Conservation (phyloP, 2,888 invertebrate species). For the Caenorhabditis panamensis region DNA sequence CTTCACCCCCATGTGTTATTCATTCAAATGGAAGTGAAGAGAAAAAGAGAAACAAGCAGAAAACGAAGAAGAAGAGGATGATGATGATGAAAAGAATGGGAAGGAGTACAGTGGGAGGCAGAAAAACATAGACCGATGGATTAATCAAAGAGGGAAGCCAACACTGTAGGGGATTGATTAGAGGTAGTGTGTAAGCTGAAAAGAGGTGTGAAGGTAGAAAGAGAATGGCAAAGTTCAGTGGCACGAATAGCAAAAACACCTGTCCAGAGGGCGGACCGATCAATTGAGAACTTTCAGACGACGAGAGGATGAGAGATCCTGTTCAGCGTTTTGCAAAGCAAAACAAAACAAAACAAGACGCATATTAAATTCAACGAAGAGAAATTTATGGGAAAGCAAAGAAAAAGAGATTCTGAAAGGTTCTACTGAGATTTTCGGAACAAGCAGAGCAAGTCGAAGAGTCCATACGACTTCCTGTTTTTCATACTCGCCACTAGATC, state of each 20-base stretch:
- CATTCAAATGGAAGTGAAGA: neutral
- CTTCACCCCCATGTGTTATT: slow-evolving; percentile 7
- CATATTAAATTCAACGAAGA: neutral
- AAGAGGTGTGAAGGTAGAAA: too few species aligned
- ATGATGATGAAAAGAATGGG: neutral
- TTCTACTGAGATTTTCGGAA: neutral
- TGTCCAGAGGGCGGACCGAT: too few species aligned
- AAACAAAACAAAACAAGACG: neutral
- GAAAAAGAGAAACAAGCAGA: neutral
- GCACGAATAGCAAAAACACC: too few species aligned
- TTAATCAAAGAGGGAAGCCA: too few species aligned
- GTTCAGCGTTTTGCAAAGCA: too few species aligned
- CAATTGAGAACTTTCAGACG: too few species aligned
- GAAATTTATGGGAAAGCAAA: neutral
- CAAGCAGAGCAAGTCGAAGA: neutral
- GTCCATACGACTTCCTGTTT: neutral
- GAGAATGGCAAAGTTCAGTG: too few species aligned
- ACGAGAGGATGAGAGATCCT: too few species aligned
- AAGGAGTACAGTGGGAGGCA: slow-evolving; percentile 9
- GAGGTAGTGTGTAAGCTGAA: too few species aligned
- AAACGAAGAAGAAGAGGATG: slow-evolving; percentile 3
- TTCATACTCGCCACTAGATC: too few species aligned
- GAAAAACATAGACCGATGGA: slow-evolving; percentile 1
- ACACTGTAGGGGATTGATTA: neutral
- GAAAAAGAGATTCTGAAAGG: neutral